Conservation (phyloP, 2,888 invertebrate genomes). For the Rhodophaea formosa region DNA sequence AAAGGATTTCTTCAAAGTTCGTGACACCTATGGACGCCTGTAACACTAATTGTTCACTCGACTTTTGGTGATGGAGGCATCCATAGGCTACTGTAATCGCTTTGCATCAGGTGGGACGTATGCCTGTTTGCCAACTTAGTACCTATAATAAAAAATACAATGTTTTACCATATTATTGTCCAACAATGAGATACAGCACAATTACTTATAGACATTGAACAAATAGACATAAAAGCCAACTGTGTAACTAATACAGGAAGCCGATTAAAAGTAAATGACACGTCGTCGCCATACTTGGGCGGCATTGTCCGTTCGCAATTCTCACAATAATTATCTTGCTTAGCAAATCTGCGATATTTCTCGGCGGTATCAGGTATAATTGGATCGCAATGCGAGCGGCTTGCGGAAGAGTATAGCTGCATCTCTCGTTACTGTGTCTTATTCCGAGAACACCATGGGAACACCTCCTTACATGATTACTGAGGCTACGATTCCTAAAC, state of each 20-base stretch:
- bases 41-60: no score
- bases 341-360: conserved; percentile 66
- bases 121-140: no score
- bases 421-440: conserved; percentile 73
- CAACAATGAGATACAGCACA: not conserved
- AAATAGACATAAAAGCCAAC: conserved; percentile 12
- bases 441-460: conserved; percentile 77
- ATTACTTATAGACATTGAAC: conserved; percentile 19
- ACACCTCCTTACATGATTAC: conserved; percentile 32
- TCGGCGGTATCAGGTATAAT: conserved; percentile 74
- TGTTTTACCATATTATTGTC: not conserved
- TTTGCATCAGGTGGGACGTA: no score
- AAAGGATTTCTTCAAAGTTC: no score
- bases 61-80: no score
- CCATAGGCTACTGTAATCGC: no score
- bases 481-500: not conserved
- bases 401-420: conserved; percentile 71
- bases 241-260: conserved; percentile 42
- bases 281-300: conserved; percentile 47
- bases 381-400: conserved; percentile 74
- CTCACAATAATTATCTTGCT: conserved; percentile 69
- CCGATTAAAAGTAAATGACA: conserved; percentile 37
- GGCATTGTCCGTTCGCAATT: conserved; percentile 58
- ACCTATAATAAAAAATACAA: no score
- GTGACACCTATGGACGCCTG: no score